phyloP scores from a whole-genome alignment of 2,797 vertebrate species.

The Antrozous pallidus region DNA sequence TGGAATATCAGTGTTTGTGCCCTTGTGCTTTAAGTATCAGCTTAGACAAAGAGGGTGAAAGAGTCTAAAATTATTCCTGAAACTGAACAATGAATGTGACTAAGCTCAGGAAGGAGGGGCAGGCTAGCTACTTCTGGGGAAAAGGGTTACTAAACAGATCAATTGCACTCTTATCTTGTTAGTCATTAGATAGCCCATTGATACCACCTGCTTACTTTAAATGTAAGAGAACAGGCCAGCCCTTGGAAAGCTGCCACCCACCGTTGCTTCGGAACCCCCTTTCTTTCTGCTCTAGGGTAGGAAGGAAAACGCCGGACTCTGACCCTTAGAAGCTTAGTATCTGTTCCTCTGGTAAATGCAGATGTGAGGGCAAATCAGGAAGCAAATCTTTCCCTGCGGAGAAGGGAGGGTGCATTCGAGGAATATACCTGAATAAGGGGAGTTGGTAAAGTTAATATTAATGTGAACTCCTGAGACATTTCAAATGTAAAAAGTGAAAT shows the following conservation, averaged over 20 bases:
- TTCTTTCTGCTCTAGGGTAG: constrained; percentile 56
- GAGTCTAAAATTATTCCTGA: constrained; percentile 46
- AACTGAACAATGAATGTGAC: constrained; percentile 18
- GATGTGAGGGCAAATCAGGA: constrained; percentile 48
- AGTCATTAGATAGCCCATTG: constrained; percentile 69
- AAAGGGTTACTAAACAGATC: constrained; percentile 66
- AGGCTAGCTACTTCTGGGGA: constrained; percentile 6
- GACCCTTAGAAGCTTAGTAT: constrained; percentile 27
- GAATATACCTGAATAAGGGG: not conserved
- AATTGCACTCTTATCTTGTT: constrained; percentile 71
- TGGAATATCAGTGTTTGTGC: not conserved
- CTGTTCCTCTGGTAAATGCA: constrained; percentile 61
- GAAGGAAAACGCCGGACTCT: constrained; percentile 63
- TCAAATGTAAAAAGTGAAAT: constrained; percentile 13
- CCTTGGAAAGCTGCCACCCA: constrained; percentile 63
- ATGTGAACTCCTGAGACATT: constrained; percentile 10
- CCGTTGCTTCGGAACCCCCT: constrained; percentile 32
- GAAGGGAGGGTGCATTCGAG: not conserved
- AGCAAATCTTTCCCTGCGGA: not conserved
- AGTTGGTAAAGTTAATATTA: not conserved
- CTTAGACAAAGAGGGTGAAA: not conserved
- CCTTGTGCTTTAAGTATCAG: not conserved
- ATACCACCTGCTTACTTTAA: constrained; percentile 75
- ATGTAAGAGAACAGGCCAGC: constrained; percentile 60
- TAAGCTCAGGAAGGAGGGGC: constrained; percentile 58